Base-by-base conservation (phyloP, 2,113 vertebrate species). In the Notothenia coriiceps region DNA sequence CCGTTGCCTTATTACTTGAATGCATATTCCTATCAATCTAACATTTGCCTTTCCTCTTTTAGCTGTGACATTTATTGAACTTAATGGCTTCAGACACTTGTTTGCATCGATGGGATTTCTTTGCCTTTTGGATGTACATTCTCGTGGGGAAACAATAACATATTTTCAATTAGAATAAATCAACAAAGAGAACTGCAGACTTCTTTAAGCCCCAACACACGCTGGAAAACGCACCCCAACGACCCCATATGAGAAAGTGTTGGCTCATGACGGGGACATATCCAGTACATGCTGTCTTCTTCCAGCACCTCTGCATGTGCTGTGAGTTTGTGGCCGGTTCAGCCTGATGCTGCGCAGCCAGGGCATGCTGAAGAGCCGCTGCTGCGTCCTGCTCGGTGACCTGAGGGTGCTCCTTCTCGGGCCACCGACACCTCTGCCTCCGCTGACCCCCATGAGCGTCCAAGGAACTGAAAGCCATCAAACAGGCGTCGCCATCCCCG, bases 351-450 rank as follows among this genome's bases (percentile, higher is more conserved):
- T 96, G 95, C 96, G 94, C 95, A 93, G 95, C 92, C 96, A 95
- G 95, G 96, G 96, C 88, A 96, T 98, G 95, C 96, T 99, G 95
- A 98, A 98, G 94, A 97, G 96, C 96, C 97, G 97, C 95, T 98
- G 97, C 88, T 98, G 97, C 94, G 96, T 97, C 95, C 94, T 99
- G 92, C 97, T 99, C 94, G 95, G 96, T 96, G 97, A 99, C 96
- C 96, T 99, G 95, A 97, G 98, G 96, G 95, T 97, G 95, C 96
- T 98, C 91, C 95, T 98, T 75, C 94, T 98, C 92, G 94, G 97
- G 95, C 96, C 97, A 92, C 96, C 96, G 87, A 95, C 96, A 80
- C 91, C 93, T 70, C 89, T 93, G 74, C 94, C 95, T 80, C 70
- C 85, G 77, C 86, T 93, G 88, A 95, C 93, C 95, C 95, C 96